Conservation (phyloP, 2,888 invertebrate species). For the Aphodius granarius region DNA sequence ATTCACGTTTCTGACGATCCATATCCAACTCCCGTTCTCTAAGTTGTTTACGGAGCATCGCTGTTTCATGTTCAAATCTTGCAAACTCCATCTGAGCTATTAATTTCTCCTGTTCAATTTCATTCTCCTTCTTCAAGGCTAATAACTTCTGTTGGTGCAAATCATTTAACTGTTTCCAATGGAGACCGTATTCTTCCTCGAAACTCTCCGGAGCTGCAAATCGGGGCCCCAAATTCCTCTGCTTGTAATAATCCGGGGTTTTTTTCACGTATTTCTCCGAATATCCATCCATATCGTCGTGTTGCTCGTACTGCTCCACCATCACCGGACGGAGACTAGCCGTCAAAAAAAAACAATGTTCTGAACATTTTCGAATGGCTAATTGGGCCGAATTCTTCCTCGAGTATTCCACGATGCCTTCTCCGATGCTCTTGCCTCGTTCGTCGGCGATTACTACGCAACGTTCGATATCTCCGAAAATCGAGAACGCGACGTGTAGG, state of each 20-base stretch:
- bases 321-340: slow-evolving; percentile 89
- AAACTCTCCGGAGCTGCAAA: slow-evolving; percentile 87
- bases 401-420: slow-evolving; percentile 95
- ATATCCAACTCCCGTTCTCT: slow-evolving; percentile 84
- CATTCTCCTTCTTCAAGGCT: slow-evolving; percentile 85
- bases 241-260: slow-evolving; percentile 74
- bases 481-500: slow-evolving; percentile 82
- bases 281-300: slow-evolving; percentile 91
- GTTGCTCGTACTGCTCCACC: slow-evolving; percentile 87
- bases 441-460: slow-evolving; percentile 96
- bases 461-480: slow-evolving; percentile 88
- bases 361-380: slow-evolving; percentile 86
- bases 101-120: slow-evolving; percentile 88
- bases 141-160: slow-evolving; percentile 89
- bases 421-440: slow-evolving; percentile 93
- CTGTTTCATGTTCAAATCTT: slow-evolving; percentile 95
- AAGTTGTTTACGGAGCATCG: slow-evolving; percentile 87
- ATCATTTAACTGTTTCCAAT: slow-evolving; percentile 96
- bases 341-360: slow-evolving; percentile 92
- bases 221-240: slow-evolving; percentile 70
- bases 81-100: slow-evolving; percentile 98
- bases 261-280: slow-evolving; percentile 82
- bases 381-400: slow-evolving; percentile 89
- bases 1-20: slow-evolving; percentile 68
- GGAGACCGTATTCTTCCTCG: slow-evolving; percentile 94